Conservation (phyloP, 2,888 invertebrate species). For the Ormyrus pomaceus region DNA sequence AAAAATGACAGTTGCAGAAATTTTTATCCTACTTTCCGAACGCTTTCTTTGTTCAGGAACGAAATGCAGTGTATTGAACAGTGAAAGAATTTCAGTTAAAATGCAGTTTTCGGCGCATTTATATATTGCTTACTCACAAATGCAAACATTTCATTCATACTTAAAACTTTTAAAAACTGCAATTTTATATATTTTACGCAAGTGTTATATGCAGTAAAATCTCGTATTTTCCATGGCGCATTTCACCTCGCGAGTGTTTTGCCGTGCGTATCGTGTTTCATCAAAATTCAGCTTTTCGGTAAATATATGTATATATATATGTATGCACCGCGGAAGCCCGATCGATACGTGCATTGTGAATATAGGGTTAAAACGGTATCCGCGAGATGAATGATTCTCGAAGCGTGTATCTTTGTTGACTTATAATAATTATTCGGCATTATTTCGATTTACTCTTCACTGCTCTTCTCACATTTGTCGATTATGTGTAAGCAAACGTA, state of each 20-base stretch:
- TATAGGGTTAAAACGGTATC: conserved; percentile 31
- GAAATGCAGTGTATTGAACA: no score
- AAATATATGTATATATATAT: conserved; percentile 4
- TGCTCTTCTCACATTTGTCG: conserved; percentile 1
- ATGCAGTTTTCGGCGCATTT: no score
- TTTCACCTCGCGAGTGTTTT: neutral
- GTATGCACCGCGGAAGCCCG: neutral
- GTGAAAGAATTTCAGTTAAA: no score
- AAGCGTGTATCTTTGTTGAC: conserved; percentile 19
- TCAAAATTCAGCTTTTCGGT: conserved; percentile 30
- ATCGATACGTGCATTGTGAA: conserved; percentile 25
- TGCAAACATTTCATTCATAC: no score
- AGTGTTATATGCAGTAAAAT: no score
- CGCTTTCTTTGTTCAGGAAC: no score
- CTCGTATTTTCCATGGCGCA: neutral
- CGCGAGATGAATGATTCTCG: conserved; percentile 26
- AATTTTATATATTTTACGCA: no score
- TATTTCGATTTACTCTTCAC: conserved; percentile 15
- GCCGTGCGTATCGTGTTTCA: neutral
- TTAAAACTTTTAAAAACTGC: no score
- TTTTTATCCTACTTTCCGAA: neutral
- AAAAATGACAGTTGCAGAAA: neutral
- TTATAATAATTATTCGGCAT: conserved; percentile 24
- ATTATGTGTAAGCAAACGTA: conserved; percentile 20
- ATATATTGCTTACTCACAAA: no score